phyloP scores from a whole-genome alignment of 2,888 invertebrate genomes.

The Xestia rhomboidea region DNA sequence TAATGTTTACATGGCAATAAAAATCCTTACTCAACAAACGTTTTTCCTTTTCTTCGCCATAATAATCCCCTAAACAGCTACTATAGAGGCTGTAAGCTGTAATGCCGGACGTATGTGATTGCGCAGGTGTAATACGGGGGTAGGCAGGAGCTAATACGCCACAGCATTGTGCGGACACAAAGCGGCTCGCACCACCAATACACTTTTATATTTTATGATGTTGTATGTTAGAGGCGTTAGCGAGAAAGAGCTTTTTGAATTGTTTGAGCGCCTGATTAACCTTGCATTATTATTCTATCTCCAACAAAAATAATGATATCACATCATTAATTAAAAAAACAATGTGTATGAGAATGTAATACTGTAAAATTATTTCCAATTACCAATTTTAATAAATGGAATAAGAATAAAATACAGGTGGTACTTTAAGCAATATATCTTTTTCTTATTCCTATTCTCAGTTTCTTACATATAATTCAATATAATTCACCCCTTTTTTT shows the following conservation, averaged over 20 bases:
- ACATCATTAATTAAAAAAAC: too few species aligned
- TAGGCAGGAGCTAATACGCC: conserved; percentile 69
- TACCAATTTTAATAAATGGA: too few species aligned
- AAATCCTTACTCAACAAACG: background rate
- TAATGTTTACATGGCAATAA: conserved; percentile 8
- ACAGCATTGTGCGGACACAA: conserved; percentile 74
- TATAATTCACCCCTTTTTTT: background rate
- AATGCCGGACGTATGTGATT: conserved; percentile 50
- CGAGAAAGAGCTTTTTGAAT: background rate
- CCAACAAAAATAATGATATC: too few species aligned
- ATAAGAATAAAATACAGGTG: too few species aligned
- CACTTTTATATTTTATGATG: conserved; percentile 68
- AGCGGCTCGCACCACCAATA: conserved; percentile 69
- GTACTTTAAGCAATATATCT: too few species aligned
- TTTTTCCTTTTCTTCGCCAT: background rate
- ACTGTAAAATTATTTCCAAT: too few species aligned
- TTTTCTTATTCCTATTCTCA: too few species aligned
- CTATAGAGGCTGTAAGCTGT: conserved; percentile 17
- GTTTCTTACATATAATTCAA: too few species aligned
- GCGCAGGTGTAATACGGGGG: conserved; percentile 56
- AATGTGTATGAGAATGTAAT: too few species aligned
- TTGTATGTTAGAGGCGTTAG: conserved; percentile 20
- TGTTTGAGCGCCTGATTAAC: background rate
- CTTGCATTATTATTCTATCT: too few species aligned
- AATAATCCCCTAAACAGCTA: conserved; percentile 27